Evolutionary conservation across 2,113 vertebrate genomes (phyloP), one percentile per base, ranked within the genome.

Genomic region (Forbesichthys agassizii): DNA sequence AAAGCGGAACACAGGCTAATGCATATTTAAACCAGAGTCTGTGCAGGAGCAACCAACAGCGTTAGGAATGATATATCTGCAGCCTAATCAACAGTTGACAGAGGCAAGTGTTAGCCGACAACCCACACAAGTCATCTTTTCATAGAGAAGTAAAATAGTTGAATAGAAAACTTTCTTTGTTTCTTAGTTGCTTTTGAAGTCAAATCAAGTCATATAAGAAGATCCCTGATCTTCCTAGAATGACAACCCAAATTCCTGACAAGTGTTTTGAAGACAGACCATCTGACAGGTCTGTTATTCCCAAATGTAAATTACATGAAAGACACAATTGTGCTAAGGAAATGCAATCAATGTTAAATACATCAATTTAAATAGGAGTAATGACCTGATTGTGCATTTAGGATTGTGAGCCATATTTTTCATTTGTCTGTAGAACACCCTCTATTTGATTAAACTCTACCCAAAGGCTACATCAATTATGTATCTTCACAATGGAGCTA

Each of bases 401-500:
- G 52, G 73, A 87, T 83, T 66, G 77, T 62, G 73, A 46, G 72
- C 77, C 82, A 87, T 81, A 80, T 89, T 88, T 89, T 79, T 91
- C 86, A 89, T 76, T 63, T 66, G 78, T 77, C 79, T 13, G 70
- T 76, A 71, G 78, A 80, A 81, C 69, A 61, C 83, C 83, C 82
- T 84, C 84, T 81, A 84, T 89, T 89, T 91, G 87, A 91, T 90
- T 89, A 88, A 91, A 88, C 81, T 82, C 87, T 85, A 86, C 86
- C 87, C 88, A 90, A 87, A 84, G 90, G 90, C 88, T 67, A 81
- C 87, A 89, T 90, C 86, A 90, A 91, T 88, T 90, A 91, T 91
- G 87, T 81, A 90, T 91, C 85, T 83, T 84, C 80, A 90, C 88
- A 90, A 91, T 86, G 84, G 85, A 89, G 83, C 78, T 89, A 90